Percentiles rank a stretch among this genome's conserved stretches.
Evolutionary conservation across 2,797 vertebrate species (phyloP).

Genomic region (Anguilla megastoma): DNA sequence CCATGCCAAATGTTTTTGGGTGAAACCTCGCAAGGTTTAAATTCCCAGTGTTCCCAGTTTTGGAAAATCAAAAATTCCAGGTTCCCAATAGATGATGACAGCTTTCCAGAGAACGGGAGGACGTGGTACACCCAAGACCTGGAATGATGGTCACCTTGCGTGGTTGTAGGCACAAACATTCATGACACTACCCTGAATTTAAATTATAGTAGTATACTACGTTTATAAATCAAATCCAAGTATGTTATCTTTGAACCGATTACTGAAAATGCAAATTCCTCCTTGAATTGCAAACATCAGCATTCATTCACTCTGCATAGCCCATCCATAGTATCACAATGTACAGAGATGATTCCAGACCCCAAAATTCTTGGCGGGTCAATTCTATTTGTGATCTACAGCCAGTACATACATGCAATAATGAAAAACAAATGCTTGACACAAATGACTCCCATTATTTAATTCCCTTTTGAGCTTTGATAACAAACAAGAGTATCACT

Average conservation of each 20-base stretch:
- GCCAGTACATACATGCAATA: not conserved
- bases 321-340: not conserved
- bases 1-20: slow-evolving; percentile 22
- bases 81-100: slow-evolving; percentile 6
- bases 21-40: slow-evolving; percentile 29
- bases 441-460: not conserved
- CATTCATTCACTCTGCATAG: not conserved
- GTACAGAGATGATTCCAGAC: not conserved
- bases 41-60: slow-evolving; percentile 34
- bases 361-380: not conserved
- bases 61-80: slow-evolving; percentile 25
- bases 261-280: slow-evolving; percentile 59
- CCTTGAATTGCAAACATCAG: slow-evolving; percentile 53
- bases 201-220: slow-evolving; percentile 41
- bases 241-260: slow-evolving; percentile 71
- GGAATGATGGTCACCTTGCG: not conserved
- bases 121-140: not conserved
- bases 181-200: slow-evolving; percentile 21
- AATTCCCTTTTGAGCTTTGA: not conserved
- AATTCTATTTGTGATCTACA: not conserved
- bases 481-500: slow-evolving; percentile 9
- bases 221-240: slow-evolving; percentile 41
- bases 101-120: slow-evolving; percentile 4
- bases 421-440: not conserved
- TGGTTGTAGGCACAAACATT: slow-evolving; percentile 5